A percentile compares a stretch with the other conserved stretches of the same genome.
Evolutionary conservation across 2,888 invertebrate genomes (phyloP).

Genomic region (Drosophila algonquin): DNA sequence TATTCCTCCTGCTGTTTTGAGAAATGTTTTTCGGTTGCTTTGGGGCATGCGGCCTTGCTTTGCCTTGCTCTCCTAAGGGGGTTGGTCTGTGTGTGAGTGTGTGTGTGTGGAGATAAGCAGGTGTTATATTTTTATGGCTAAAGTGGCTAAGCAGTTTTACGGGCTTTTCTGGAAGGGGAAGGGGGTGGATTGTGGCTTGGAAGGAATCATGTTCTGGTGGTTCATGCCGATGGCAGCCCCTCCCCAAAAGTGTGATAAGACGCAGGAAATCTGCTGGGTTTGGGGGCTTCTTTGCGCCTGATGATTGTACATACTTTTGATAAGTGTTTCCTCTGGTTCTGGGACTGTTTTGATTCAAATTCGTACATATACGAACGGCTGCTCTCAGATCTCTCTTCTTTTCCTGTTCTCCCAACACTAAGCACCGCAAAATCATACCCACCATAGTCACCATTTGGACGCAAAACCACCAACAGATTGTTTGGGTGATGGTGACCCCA

Average conservation of each 20-base stretch:
- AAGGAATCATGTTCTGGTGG: conserved; percentile 23
- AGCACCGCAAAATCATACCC: background rate
- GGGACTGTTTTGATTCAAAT: too few relatives aligned
- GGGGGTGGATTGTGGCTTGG: background rate
- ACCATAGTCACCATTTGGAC: background rate
- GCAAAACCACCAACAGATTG: conserved; percentile 16
- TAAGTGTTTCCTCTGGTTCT: background rate
- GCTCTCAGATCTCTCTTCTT: background rate
- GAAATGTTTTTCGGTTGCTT: conserved; percentile 74
- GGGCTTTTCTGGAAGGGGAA: background rate
- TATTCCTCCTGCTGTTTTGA: conserved; percentile 48
- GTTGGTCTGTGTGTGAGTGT: background rate
- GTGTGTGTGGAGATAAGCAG: conserved; percentile 68
- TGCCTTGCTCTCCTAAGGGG: conserved; percentile 23
- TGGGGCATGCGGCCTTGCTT: conserved; percentile 56
- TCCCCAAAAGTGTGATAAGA: conserved; percentile 20
- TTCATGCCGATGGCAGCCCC: conserved; percentile 9
- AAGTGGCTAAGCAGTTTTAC: conserved; percentile 73
- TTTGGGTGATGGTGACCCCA: conserved; percentile 35
- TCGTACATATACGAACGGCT: too few relatives aligned
- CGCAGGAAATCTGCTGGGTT: background rate
- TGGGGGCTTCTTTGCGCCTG: conserved; percentile 1
- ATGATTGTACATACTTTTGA: background rate
- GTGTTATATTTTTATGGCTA: conserved; percentile 73
- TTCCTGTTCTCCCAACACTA: background rate